Evolutionary conservation across 2,113 vertebrate species (phyloP).

Genomic region (Tor tambroides): DNA sequence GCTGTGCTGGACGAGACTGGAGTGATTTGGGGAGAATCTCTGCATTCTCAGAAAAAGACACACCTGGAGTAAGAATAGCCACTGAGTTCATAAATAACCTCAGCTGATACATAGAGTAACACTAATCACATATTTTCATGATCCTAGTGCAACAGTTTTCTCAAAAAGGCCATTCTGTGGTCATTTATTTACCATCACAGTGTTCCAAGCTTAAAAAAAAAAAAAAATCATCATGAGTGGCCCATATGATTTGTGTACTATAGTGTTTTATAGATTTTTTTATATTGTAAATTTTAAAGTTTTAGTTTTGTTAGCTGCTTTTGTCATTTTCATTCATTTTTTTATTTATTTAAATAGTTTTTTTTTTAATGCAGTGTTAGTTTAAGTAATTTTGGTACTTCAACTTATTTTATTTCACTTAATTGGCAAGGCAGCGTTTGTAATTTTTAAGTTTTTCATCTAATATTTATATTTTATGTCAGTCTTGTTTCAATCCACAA

Average conservation of each 20-base stretch:
- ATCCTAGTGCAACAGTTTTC: not conserved
- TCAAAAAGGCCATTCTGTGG: not conserved
- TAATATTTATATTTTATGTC: not conserved
- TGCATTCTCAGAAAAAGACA: constrained; percentile 86
- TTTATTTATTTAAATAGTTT: not conserved
- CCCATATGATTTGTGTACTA: not conserved
- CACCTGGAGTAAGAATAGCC: constrained; percentile 85
- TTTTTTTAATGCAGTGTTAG: not conserved
- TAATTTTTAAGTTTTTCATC: no score
- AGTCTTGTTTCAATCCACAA: not conserved
- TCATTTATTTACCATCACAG: not conserved
- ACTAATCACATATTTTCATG: not conserved
- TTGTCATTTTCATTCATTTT: not conserved
- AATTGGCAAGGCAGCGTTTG: no score
- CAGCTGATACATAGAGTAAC: not conserved
- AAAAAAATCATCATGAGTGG: not conserved
- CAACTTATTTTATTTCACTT: not conserved
- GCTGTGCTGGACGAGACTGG: constrained; percentile 90
- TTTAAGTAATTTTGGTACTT: not conserved
- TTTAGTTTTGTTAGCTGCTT: not conserved
- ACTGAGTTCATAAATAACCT: not conserved
- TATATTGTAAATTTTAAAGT: not conserved
- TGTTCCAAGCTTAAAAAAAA: not conserved
- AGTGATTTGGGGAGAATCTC: constrained; percentile 84
- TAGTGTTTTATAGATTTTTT: not conserved